phyloP scores from a whole-genome alignment of 2,113 vertebrate species.

The Cephalopterus ornatus region DNA sequence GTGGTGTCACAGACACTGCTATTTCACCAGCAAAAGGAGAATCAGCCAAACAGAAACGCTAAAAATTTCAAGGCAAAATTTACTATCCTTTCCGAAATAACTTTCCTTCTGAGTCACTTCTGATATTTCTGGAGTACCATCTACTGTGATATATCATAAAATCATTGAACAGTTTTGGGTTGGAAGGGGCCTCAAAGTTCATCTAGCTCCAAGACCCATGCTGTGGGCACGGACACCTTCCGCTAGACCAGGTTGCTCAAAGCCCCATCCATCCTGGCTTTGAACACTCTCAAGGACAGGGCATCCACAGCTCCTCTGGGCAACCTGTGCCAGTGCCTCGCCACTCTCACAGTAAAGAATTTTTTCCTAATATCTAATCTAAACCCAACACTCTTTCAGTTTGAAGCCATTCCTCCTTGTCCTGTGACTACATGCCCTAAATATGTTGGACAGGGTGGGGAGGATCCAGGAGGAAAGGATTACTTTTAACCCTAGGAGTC shows the following conservation, averaged over 20 bases:
- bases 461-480: neutral
- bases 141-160: neutral
- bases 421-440: neutral
- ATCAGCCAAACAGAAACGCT: neutral
- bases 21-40: neutral
- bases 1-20: neutral
- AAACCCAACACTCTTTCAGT: neutral
- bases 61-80: neutral
- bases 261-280: neutral
- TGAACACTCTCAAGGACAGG: neutral
- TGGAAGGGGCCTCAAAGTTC: neutral
- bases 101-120: neutral
- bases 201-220: neutral
- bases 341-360: neutral
- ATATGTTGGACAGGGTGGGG: neutral
- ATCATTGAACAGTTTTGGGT: neutral
- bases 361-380: neutral
- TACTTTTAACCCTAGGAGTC: neutral
- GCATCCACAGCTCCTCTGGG: neutral
- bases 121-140: neutral
- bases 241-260: neutral
- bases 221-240: neutral
- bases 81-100: neutral
- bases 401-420: neutral
- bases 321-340: neutral